phyloP scores from a whole-genome alignment of 2,113 vertebrate species.

The Alligator mississippiensis region DNA sequence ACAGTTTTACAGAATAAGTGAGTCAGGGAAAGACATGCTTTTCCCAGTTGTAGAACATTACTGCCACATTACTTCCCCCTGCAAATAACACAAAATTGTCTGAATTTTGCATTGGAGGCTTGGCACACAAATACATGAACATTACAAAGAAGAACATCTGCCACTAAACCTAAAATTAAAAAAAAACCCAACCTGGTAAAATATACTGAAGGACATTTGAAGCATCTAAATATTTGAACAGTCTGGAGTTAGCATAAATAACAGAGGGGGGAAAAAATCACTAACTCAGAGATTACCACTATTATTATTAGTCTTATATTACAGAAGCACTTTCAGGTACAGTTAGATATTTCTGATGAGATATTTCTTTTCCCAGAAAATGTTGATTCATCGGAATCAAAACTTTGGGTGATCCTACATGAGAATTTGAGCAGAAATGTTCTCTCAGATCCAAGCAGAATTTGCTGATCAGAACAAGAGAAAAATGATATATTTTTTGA shows the following conservation, averaged over 20 bases:
- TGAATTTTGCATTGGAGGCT: conserved; percentile 23
- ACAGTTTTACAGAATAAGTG: conserved; percentile 44
- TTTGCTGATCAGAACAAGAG: too few species aligned
- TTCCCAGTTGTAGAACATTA: conserved; percentile 2
- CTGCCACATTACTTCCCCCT: neutral
- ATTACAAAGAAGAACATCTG: neutral
- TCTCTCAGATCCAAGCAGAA: too few species aligned
- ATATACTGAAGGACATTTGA: neutral
- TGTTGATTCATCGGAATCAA: too few species aligned
- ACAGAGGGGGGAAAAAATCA: neutral
- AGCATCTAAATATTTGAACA: neutral
- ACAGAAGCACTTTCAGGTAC: too few species aligned
- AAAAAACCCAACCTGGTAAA: neutral
- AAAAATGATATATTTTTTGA: too few species aligned
- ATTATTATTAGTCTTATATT: neutral
- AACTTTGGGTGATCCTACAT: too few species aligned
- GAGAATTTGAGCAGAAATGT: too few species aligned
- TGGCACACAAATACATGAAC: neutral
- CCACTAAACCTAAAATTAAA: neutral
- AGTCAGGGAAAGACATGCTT: conserved; percentile 23
- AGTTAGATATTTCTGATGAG: too few species aligned
- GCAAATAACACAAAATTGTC: conserved; percentile 27
- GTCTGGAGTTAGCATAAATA: rapidly evolving
- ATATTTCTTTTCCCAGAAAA: too few species aligned
- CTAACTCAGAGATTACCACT: neutral